These are phyloP conservation scores for Calypte anna DNA, from an alignment of 2,113 vertebrate species.

Conservation along the genomic window DNA sequence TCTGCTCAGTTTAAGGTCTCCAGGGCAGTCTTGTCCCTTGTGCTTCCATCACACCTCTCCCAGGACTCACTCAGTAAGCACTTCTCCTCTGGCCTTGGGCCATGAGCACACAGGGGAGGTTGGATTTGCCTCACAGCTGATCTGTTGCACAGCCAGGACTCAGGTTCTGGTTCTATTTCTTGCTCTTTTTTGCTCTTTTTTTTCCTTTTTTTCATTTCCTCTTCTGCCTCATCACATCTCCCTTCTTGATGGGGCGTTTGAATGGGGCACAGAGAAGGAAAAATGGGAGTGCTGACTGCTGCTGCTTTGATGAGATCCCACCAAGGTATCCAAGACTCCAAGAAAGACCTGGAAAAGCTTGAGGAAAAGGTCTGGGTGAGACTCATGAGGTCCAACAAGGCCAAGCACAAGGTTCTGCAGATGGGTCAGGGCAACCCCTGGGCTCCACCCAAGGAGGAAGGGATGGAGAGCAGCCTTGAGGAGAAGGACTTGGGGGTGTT, in stretches of 20 bases:
- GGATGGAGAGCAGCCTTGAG: too few species aligned
- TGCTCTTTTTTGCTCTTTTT: neutral
- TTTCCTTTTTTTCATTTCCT: neutral
- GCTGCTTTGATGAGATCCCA: neutral
- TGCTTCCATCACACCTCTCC: constrained; percentile 41
- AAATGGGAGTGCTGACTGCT: neutral
- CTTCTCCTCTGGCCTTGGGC: constrained; percentile 15
- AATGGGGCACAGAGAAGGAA: neutral
- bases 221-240: neutral
- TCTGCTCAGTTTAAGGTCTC: constrained; percentile 42
- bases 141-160: constrained; percentile 12
- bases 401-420: too few species aligned
- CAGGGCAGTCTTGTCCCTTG: constrained; percentile 36
- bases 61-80: constrained; percentile 54
- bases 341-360: too few species aligned
- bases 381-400: too few species aligned
- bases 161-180: neutral
- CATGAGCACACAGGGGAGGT: neutral
- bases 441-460: too few species aligned
- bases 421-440: too few species aligned
- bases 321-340: too few species aligned
- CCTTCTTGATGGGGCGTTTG: neutral
- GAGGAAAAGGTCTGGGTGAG: too few species aligned
- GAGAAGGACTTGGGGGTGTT: too few species aligned
- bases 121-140: constrained; percentile 3